Conservation (phyloP, 2,888 invertebrate genomes). For the Strigamia transsilvanica region DNA sequence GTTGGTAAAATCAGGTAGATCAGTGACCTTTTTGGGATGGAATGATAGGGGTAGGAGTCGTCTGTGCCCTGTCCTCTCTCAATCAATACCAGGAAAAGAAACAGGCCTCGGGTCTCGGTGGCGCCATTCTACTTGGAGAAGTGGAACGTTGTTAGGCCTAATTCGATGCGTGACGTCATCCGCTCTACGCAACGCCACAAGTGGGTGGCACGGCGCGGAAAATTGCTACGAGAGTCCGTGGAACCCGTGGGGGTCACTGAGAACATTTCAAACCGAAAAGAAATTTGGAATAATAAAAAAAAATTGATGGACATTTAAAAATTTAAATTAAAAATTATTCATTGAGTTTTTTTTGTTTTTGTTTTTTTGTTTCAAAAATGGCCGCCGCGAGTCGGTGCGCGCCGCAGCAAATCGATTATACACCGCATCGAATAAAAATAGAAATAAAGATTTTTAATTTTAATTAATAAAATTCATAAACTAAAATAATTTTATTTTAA, state of each 20-base stretch:
- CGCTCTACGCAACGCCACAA: neutral
- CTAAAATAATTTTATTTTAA: no score
- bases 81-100: slow-evolving; percentile 26
- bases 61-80: slow-evolving; percentile 7
- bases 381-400: no score
- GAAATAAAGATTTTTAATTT: no score
- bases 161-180: neutral
- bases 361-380: no score
- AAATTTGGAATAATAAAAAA: no score
- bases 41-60: slow-evolving; percentile 20
- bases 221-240: neutral
- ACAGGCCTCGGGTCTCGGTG: slow-evolving; percentile 10
- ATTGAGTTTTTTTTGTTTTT: no score
- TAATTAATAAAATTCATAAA: no score
- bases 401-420: no score
- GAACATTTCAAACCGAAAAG: neutral
- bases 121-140: slow-evolving; percentile 20
- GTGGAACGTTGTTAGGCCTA: neutral
- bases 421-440: no score
- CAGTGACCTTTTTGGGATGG: slow-evolving; percentile 10
- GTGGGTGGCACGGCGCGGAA: neutral
- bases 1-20: neutral
- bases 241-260: neutral
- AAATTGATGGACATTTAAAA: neutral
- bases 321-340: no score